phyloP scores from a whole-genome alignment of 2,888 invertebrate genomes.

The Cabera pusaria region DNA sequence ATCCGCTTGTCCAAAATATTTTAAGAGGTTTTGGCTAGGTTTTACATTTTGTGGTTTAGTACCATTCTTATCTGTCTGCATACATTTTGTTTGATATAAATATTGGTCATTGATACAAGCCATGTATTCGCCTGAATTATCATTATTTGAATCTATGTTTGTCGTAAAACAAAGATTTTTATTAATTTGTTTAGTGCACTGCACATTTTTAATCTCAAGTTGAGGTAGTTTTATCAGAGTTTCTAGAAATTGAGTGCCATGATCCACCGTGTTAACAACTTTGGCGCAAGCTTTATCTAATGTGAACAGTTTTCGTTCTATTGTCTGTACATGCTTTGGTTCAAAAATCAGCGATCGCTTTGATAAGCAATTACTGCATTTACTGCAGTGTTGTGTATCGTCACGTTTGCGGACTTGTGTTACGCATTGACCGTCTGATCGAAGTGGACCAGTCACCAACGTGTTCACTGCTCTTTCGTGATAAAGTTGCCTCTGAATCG shows the following conservation, averaged over 20 bases:
- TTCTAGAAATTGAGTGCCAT: slow-evolving; percentile 47
- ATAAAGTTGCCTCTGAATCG: slow-evolving; percentile 37
- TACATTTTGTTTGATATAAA: no score
- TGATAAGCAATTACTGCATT: no score
- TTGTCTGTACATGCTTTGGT: slow-evolving; percentile 52
- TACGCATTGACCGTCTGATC: slow-evolving; percentile 50
- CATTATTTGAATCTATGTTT: no score
- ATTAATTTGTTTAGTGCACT: no score
- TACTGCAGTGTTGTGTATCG: slow-evolving; percentile 37
- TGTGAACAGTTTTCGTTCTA: slow-evolving; percentile 24
- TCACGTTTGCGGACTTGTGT: slow-evolving; percentile 51
- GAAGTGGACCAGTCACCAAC: slow-evolving; percentile 44
- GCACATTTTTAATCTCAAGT: no score
- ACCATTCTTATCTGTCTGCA: no score
- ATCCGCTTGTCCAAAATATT: no score
- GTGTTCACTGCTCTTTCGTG: slow-evolving; percentile 51
- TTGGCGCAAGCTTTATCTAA: slow-evolving; percentile 54
- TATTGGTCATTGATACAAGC: no score
- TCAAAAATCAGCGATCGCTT: no score
- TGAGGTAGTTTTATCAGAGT: no score
- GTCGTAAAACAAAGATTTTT: no score
- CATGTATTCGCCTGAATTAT: no score
- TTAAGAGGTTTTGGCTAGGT: neutral
- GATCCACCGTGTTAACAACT: slow-evolving; percentile 35
- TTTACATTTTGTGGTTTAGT: neutral